These are phyloP conservation scores for Hylaea fasciaria DNA, from an alignment of 2,888 invertebrate genomes.

Conservation along the genomic window DNA sequence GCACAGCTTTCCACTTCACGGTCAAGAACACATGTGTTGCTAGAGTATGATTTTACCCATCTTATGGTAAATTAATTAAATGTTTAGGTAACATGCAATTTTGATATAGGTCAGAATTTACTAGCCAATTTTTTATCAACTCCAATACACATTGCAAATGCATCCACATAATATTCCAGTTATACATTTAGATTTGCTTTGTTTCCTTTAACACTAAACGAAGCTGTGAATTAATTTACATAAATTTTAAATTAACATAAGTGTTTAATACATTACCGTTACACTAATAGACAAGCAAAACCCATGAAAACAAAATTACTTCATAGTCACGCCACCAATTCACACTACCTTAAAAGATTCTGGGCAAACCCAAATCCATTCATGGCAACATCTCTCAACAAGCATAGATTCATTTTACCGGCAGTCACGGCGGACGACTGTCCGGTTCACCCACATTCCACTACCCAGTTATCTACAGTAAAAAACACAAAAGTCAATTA, in stretches of 20 bases:
- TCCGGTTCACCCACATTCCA: slow-evolving; percentile 14
- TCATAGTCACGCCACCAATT: slow-evolving; percentile 10
- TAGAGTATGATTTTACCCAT: slow-evolving; percentile 43
- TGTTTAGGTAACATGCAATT: too few species aligned
- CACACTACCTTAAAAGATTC: slow-evolving; percentile 26
- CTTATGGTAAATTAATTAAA: background rate
- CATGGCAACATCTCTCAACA: slow-evolving; percentile 37
- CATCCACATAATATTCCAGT: too few species aligned
- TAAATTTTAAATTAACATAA: background rate
- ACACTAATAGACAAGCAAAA: too few species aligned
- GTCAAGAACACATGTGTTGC: slow-evolving; percentile 75
- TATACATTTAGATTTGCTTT: too few species aligned
- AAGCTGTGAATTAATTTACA: background rate
- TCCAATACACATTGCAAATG: background rate
- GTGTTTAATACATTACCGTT: too few species aligned
- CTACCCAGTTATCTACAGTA: slow-evolving; percentile 29
- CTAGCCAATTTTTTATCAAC: too few species aligned
- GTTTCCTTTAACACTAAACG: too few species aligned
- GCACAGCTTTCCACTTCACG: slow-evolving; percentile 78
- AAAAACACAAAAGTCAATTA: slow-evolving; percentile 41
- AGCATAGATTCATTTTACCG: slow-evolving; percentile 46
- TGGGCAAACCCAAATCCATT: slow-evolving; percentile 29
- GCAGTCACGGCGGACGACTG: slow-evolving; percentile 35
- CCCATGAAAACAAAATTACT: background rate
- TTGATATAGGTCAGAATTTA: too few species aligned